A percentile compares a stretch with the other conserved stretches of the same genome.
Evolutionary conservation across 2,797 vertebrate species (phyloP).

Genomic region (Phylloscopus collybita): DNA sequence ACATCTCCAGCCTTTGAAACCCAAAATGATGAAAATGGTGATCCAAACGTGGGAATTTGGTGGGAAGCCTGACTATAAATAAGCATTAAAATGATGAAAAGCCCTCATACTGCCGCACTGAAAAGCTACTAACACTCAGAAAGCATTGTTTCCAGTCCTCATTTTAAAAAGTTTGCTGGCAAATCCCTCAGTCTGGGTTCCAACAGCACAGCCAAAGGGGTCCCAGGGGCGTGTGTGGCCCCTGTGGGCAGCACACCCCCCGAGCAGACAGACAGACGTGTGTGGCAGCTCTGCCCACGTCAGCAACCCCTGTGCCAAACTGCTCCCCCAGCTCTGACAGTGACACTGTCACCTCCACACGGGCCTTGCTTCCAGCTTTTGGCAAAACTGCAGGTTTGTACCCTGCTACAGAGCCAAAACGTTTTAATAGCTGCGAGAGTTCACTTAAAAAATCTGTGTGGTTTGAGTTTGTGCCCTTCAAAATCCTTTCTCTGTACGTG

Average conservation of each 20-base stretch:
- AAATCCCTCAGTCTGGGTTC: background rate
- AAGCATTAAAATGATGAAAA: background rate
- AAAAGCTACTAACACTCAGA: background rate
- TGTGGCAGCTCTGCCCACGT: background rate
- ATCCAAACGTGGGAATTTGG: background rate
- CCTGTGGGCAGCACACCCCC: background rate
- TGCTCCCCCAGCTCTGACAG: background rate
- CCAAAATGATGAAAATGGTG: background rate
- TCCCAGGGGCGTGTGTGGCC: rapidly evolving
- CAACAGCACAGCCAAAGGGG: background rate
- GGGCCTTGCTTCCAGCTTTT: background rate
- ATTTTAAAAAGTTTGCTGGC: background rate
- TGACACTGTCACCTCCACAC: background rate
- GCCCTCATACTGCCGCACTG: rapidly evolving
- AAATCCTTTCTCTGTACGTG: background rate
- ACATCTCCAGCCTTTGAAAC: background rate
- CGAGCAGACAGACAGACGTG: background rate
- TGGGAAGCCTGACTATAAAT: background rate
- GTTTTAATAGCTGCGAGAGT: background rate
- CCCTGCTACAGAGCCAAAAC: background rate
- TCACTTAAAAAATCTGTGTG: background rate
- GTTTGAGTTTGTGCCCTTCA: background rate
- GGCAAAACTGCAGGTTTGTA: background rate
- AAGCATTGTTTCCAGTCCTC: background rate
- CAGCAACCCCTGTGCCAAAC: background rate